Evolutionary conservation across 2,113 vertebrate species (phyloP).

Genomic region (Callorhinus ursinus): DNA sequence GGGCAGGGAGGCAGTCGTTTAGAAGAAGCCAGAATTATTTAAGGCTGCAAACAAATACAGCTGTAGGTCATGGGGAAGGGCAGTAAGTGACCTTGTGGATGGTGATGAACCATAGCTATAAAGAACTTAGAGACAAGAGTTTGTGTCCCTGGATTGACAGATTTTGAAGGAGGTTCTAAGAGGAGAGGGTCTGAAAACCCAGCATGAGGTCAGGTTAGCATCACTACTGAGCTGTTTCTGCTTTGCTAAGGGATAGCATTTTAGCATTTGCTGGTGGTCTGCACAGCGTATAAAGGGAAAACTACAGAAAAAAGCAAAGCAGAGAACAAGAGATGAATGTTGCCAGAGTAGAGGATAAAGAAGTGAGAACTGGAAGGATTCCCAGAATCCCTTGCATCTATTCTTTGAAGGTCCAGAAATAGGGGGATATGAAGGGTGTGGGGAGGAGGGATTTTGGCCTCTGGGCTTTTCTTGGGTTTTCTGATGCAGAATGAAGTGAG

Average conservation of each 20-base stretch:
- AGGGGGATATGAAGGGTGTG: neutral
- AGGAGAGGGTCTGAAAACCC: neutral
- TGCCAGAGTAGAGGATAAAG: neutral
- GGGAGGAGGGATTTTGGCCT: neutral
- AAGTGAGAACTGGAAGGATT: neutral
- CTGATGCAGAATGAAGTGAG: neutral
- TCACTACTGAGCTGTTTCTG: neutral
- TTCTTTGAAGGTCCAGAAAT: neutral
- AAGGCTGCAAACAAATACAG: neutral
- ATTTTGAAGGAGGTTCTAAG: slow-evolving; percentile 42
- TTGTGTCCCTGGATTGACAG: neutral
- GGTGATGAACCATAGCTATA: neutral
- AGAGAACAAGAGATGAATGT: neutral
- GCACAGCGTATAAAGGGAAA: neutral
- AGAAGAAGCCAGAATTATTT: neutral
- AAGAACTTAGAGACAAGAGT: slow-evolving; percentile 29
- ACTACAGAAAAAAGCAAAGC: neutral
- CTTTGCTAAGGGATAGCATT: neutral
- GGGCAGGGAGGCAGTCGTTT: neutral
- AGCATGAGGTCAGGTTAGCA: neutral
- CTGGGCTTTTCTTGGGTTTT: neutral
- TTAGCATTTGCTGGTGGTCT: neutral
- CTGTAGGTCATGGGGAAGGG: neutral
- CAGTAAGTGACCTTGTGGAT: neutral
- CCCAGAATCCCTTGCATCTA: neutral